A percentile compares a stretch with the other conserved stretches of the same genome.
Evolutionary conservation across 2,888 invertebrate genomes (phyloP).

Genomic region (Caenorhabditis sp.): DNA sequence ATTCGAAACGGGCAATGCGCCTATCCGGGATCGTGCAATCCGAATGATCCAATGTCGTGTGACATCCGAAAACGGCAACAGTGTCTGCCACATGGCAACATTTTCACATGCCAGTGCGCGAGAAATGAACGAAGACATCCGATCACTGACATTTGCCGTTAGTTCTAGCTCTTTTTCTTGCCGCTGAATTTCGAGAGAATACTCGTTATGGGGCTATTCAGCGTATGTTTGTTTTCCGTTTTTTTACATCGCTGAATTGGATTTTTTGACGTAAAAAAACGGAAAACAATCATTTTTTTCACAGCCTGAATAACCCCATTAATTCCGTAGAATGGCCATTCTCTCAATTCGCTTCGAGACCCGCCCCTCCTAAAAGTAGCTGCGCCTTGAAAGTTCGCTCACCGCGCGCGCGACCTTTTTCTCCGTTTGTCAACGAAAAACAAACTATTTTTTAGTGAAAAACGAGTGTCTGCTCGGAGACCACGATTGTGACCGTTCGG

Average conservation of each 20-base stretch:
- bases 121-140: conserved; percentile 75
- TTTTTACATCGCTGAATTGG: too few relatives aligned
- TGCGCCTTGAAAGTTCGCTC: too few relatives aligned
- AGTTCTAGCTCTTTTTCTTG: conserved; percentile 59
- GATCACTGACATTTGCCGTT: conserved; percentile 77
- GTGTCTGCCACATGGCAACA: conserved; percentile 75
- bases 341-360: too few relatives aligned
- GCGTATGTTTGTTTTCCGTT: too few relatives aligned
- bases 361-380: too few relatives aligned
- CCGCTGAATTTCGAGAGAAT: neutral
- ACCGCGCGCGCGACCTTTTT: too few relatives aligned
- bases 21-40: conserved; percentile 78
- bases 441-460: conserved; percentile 71
- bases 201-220: too few relatives aligned
- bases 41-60: conserved; percentile 71
- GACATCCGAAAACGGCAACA: conserved; percentile 76
- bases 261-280: too few relatives aligned
- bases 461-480: conserved; percentile 76
- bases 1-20: conserved; percentile 71
- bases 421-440: too few relatives aligned
- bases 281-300: neutral
- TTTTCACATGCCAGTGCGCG: conserved; percentile 78
- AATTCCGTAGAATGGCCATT: neutral
- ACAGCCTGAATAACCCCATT: neutral
- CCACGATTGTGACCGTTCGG: conserved; percentile 78